phyloP scores from a whole-genome alignment of 2,113 vertebrate species.

The Tachysurus fulvidraco region DNA sequence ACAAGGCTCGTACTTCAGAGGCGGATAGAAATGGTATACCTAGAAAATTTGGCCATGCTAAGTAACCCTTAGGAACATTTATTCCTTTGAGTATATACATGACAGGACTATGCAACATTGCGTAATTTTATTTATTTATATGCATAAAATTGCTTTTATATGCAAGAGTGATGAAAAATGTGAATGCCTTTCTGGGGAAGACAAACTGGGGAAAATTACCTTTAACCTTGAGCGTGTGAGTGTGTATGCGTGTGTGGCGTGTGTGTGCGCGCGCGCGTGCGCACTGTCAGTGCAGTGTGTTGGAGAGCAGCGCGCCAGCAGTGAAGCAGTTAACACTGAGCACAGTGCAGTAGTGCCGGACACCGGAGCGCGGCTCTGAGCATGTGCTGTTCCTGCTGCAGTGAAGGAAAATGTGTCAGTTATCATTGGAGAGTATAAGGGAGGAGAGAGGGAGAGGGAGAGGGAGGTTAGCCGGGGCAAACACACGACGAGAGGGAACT shows the following conservation, averaged over 20 bases:
- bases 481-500: slow-evolving; percentile 49
- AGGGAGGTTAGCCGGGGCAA: slow-evolving; percentile 33
- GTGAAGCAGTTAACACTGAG: slow-evolving; percentile 64
- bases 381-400: slow-evolving; percentile 71
- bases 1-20: not conserved
- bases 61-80: too few relatives aligned
- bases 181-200: not conserved
- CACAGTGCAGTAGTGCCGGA: slow-evolving; percentile 34
- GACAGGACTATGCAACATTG: too few relatives aligned
- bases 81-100: too few relatives aligned
- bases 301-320: slow-evolving; percentile 1
- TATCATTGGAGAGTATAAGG: slow-evolving; percentile 59
- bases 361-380: slow-evolving; percentile 57
- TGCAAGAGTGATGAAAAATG: not conserved
- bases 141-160: too few relatives aligned
- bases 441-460: slow-evolving; percentile 40
- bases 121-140: too few relatives aligned
- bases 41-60: too few relatives aligned
- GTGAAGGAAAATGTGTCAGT: slow-evolving; percentile 73
- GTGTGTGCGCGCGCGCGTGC: not conserved
- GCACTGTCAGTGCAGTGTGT: not conserved
- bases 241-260: not conserved
- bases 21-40: too few relatives aligned
- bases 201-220: not conserved
- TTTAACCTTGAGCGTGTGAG: not conserved